These are phyloP conservation scores for Theristicus caerulescens DNA, from an alignment of 2,113 vertebrate genomes.

Conservation along the genomic window DNA sequence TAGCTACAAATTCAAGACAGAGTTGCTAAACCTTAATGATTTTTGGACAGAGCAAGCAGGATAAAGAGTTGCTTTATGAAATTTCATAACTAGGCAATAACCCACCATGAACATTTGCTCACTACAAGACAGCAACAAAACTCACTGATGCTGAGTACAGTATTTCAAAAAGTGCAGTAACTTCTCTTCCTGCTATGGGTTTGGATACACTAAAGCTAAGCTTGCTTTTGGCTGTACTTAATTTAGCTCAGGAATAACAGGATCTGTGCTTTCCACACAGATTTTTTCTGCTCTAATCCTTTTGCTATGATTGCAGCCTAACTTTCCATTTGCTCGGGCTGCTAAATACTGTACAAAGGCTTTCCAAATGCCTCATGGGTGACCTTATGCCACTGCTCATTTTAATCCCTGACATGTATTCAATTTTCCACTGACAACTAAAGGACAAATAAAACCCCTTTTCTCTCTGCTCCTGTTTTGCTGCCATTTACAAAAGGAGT, in stretches of 20 bases:
- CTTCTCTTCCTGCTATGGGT: not conserved
- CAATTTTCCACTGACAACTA: slow-evolving; percentile 35
- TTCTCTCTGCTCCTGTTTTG: not conserved
- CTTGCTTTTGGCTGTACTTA: not conserved
- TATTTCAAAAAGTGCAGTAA: not conserved
- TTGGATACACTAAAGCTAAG: not conserved
- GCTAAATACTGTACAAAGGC: slow-evolving; percentile 45
- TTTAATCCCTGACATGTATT: slow-evolving; percentile 46
- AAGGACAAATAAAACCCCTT: not conserved
- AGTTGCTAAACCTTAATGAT: not conserved
- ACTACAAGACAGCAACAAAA: not conserved
- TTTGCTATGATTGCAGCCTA: slow-evolving; percentile 25
- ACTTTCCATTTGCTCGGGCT: slow-evolving; percentile 13
- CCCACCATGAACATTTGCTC: not conserved
- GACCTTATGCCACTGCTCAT: slow-evolving; percentile 37
- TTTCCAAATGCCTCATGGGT: slow-evolving; percentile 31
- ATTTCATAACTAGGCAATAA: not conserved
- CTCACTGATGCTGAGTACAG: not conserved
- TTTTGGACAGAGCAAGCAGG: not conserved
- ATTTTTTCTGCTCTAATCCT: slow-evolving; percentile 50
- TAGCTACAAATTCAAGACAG: not conserved
- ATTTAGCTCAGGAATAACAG: slow-evolving; percentile 46
- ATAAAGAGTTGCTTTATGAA: not conserved
- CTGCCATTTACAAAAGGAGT: not conserved
- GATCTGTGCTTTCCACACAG: slow-evolving; percentile 34